Percentiles rank a stretch among this genome's conserved stretches.
These are phyloP conservation scores for Mantis religiosa DNA, from an alignment of 2,888 invertebrate species.

Conservation along the genomic window DNA sequence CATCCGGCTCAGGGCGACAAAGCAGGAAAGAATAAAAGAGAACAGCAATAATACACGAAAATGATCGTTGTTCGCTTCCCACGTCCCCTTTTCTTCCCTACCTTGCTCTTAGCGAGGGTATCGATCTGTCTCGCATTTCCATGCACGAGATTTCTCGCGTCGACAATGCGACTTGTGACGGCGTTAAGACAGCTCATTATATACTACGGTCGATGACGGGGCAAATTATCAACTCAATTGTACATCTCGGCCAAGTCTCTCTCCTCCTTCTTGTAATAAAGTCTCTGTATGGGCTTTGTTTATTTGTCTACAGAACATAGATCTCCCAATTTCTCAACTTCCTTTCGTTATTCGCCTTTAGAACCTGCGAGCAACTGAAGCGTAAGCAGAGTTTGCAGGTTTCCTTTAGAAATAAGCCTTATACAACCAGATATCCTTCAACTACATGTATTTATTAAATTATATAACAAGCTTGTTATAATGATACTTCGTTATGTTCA, in stretches of 20 bases:
- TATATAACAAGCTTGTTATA: too few relatives aligned
- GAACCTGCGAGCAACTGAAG: too few relatives aligned
- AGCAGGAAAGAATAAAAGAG: background rate
- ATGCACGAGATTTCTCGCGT: background rate
- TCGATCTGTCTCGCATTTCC: background rate
- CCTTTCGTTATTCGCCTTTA: too few relatives aligned
- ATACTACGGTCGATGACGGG: background rate
- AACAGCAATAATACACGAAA: conserved; percentile 8
- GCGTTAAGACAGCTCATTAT: background rate
- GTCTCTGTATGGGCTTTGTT: background rate
- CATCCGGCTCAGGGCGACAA: background rate
- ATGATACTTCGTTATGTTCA: too few relatives aligned
- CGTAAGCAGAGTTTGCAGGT: too few relatives aligned
- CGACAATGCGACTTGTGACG: background rate
- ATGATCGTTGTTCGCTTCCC: conserved; percentile 1
- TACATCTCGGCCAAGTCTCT: background rate
- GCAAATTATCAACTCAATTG: background rate
- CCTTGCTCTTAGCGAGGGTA: background rate
- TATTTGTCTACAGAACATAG: background rate
- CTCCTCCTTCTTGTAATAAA: background rate
- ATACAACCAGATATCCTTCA: too few relatives aligned
- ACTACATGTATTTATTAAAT: too few relatives aligned
- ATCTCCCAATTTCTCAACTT: too few relatives aligned
- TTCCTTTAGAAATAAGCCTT: too few relatives aligned
- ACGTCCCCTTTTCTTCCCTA: background rate